Conservation (phyloP, 2,888 invertebrate species). For the Smittia aterrima region DNA sequence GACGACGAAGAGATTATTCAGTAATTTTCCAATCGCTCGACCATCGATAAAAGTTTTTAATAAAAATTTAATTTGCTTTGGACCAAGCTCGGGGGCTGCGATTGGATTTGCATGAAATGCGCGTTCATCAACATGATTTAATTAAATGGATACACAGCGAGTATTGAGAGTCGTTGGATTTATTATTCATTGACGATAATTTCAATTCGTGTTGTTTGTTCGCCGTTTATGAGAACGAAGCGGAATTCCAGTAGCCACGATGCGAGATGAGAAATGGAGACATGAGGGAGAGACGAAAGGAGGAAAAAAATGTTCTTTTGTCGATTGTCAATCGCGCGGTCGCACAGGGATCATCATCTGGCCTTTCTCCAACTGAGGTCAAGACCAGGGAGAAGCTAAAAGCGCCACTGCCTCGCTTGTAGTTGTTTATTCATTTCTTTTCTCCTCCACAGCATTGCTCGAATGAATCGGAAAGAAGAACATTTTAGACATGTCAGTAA, state of each 20-base stretch:
- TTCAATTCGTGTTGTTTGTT: conserved; percentile 4
- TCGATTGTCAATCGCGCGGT: conserved; percentile 35
- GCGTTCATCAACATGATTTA: conserved; percentile 39
- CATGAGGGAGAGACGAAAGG: conserved; percentile 30
- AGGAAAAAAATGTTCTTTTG: conserved; percentile 30
- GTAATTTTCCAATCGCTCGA: conserved; percentile 1
- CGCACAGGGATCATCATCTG: conserved; percentile 34
- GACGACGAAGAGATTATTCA: neutral
- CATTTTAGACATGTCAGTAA: conserved; percentile 34
- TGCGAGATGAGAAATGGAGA: neutral
- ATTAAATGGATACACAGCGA: conserved; percentile 30
- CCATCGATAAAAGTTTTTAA: conserved; percentile 33
- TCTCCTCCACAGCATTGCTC: neutral
- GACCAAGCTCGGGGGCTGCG: neutral
- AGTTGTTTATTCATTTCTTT: conserved; percentile 22
- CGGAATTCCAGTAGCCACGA: conserved; percentile 34
- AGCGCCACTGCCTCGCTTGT: conserved; percentile 35
- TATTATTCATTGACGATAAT: conserved; percentile 40
- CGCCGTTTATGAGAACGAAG: neutral
- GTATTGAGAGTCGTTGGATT: conserved; percentile 26
- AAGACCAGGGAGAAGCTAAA: conserved; percentile 15
- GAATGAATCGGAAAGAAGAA: neutral
- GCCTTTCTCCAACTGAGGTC: conserved; percentile 28
- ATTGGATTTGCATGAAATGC: conserved; percentile 32
- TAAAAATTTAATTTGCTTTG: conserved; percentile 36